Evolutionary conservation across 2,888 invertebrate species (phyloP).

Genomic region (Plagodis pulveraria): DNA sequence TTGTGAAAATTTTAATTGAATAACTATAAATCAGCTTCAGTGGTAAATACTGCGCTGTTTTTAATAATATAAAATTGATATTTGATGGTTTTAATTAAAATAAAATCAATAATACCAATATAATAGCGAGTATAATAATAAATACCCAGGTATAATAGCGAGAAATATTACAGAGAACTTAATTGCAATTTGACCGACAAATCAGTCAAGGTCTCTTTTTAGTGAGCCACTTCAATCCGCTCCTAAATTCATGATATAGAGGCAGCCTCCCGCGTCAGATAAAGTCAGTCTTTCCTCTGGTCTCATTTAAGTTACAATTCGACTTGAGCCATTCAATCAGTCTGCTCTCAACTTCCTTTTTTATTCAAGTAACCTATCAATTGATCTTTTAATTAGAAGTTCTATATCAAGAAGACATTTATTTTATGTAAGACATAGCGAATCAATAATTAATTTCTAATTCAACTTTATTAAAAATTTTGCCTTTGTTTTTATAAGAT

Average conservation of each 20-base stretch:
- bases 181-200: neutral
- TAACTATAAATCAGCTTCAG: no score
- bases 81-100: no score
- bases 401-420: neutral
- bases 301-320: slow-evolving; percentile 62
- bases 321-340: slow-evolving; percentile 47
- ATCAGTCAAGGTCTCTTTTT: neutral
- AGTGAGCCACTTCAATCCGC: slow-evolving; percentile 35
- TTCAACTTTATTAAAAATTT: no score
- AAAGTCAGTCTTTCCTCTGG: slow-evolving; percentile 55
- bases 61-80: no score
- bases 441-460: no score
- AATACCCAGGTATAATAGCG: no score
- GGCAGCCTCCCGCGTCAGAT: slow-evolving; percentile 52
- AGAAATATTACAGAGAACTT: neutral
- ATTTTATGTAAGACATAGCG: no score
- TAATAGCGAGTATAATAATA: no score
- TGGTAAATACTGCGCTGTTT: no score
- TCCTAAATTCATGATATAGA: slow-evolving; percentile 32
- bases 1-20: no score
- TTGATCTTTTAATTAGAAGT: slow-evolving; percentile 40
- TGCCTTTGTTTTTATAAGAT: no score
- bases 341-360: slow-evolving; percentile 47
- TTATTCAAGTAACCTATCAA: slow-evolving; percentile 36
- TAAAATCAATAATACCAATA: no score